Evolutionary conservation across 2,113 vertebrate genomes (phyloP).

Genomic region (Benitochromis conjunctus): DNA sequence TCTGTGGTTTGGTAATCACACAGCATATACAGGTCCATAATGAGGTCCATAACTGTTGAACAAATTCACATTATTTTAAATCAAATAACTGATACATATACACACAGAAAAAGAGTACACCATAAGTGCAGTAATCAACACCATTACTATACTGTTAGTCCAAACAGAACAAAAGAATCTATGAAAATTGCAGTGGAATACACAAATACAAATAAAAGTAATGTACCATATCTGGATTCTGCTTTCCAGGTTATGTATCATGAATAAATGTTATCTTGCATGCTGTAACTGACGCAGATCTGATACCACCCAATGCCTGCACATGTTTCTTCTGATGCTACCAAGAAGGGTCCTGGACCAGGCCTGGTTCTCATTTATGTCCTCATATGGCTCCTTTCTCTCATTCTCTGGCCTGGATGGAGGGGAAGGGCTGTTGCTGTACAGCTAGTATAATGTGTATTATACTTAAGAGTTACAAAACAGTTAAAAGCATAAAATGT

Average conservation of each 20-base stretch:
- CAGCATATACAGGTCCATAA: too few relatives aligned
- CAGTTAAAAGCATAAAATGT: background rate
- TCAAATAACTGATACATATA: too few relatives aligned
- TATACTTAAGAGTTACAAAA: background rate
- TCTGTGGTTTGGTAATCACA: too few relatives aligned
- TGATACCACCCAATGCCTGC: background rate
- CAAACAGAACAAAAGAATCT: too few relatives aligned
- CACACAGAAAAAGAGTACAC: too few relatives aligned
- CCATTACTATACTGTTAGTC: too few relatives aligned
- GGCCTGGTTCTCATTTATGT: background rate
- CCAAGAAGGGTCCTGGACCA: background rate
- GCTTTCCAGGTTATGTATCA: background rate
- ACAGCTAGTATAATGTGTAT: background rate
- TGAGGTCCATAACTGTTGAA: too few relatives aligned
- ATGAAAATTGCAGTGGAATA: too few relatives aligned
- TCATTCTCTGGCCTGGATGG: background rate
- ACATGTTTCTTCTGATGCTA: background rate
- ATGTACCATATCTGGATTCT: too few relatives aligned
- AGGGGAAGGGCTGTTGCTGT: background rate
- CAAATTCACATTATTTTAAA: too few relatives aligned
- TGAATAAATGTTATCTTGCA: fast-evolving
- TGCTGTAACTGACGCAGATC: background rate
- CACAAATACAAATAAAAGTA: too few relatives aligned
- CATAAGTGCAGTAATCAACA: too few relatives aligned
- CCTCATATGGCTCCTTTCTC: background rate